Evolutionary conservation across 2,888 invertebrate genomes (phyloP), one percentile per base, ranked within the genome.

Genomic region (Parnassius apollo): DNA sequence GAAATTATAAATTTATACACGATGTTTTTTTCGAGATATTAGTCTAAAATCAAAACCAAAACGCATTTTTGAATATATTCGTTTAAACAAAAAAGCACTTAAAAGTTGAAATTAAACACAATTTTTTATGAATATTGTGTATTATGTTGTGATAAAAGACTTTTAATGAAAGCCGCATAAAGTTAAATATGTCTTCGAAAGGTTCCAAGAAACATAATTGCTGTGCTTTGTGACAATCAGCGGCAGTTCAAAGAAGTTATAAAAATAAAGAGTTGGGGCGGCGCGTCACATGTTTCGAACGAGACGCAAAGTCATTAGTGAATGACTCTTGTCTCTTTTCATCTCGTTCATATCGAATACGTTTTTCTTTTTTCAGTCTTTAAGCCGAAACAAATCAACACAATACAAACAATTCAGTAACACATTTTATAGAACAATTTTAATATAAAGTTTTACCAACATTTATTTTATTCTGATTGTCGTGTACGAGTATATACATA

Each of bases 171-270:
- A 35, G 7, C 7, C 35, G 4, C 35, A 35, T 35, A 35, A 35
- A 7, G 44, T 44, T 44, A 10, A 44, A 11, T 48, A 25, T 18
- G 22, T 42, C 48, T 53, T 54, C 25, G 52, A 60, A 53, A 57
- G 57, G 50, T 66, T 67, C 66, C 42, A 42, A 65, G 68, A 69
- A 69, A 57, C 49, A 53, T 66, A 71, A 73, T 68, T 69, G 69
- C 66, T 65, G 59, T 58, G 59, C 65, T 67, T 68, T 55, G 59
- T 66, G 68, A 71, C 71, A 75, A 74, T 74, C 71, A 72, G 69
- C 70, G 69, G 66, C 70, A 75, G 69, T 82, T 82, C 81, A 73
- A 71, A 74, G 80, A 78, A 81, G 73, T 76, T 76, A 71, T 76
- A 80, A 79, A 82, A 80, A 82, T 77, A 75, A 78, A 74, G 69